These are phyloP conservation scores for Microcaecilia unicolor DNA, from an alignment of 2,797 vertebrate genomes.

Conservation along the genomic window DNA sequence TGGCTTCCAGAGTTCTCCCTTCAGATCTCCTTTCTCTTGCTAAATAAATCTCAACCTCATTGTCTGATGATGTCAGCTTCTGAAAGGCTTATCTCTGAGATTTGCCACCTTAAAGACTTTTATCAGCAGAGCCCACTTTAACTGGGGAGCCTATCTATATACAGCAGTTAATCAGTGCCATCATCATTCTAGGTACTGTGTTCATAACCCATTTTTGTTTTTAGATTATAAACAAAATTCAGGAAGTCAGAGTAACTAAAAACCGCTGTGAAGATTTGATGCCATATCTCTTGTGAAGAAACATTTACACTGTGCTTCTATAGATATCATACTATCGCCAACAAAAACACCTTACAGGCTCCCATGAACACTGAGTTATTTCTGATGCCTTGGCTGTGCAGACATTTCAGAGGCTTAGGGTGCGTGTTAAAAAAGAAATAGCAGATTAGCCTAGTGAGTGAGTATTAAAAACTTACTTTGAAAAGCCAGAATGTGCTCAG, in stretches of 20 bases:
- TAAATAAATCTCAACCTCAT: too few species aligned
- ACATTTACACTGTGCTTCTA: background rate
- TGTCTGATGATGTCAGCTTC: too few species aligned
- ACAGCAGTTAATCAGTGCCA: too few species aligned
- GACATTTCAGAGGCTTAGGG: conserved; percentile 7
- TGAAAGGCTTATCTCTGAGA: too few species aligned
- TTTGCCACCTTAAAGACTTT: too few species aligned
- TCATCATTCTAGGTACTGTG: too few species aligned
- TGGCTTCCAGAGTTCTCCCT: too few species aligned
- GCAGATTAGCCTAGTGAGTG: conserved; percentile 8
- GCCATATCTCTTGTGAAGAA: background rate
- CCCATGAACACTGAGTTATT: background rate
- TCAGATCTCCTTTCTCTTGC: too few species aligned
- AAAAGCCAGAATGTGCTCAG: conserved; percentile 7
- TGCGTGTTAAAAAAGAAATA: background rate
- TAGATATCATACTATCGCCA: conserved; percentile 2
- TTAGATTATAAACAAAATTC: conserved; percentile 1
- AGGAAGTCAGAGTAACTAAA: background rate
- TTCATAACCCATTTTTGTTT: too few species aligned
- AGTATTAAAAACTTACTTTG: conserved; percentile 28
- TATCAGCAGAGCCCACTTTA: too few species aligned
- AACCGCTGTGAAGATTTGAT: conserved; percentile 4
- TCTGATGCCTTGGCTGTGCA: background rate
- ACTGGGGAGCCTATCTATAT: too few species aligned
- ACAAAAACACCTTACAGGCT: conserved; percentile 7